A percentile compares a stretch with the other conserved stretches of the same genome.
phyloP scores from a whole-genome alignment of 2,888 invertebrate genomes.

The Lepidocyrtoides sp. region DNA sequence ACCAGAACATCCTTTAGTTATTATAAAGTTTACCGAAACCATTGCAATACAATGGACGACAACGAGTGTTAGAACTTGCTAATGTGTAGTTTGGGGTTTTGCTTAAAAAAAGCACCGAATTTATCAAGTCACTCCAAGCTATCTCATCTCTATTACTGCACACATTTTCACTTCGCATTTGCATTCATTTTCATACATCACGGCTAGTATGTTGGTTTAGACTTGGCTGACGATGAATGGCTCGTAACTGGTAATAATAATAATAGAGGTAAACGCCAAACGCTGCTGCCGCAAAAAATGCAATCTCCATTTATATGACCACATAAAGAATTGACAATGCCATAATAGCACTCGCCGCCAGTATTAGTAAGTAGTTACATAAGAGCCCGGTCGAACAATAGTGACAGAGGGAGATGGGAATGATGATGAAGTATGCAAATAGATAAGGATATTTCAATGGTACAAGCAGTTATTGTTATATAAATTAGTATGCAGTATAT shows the following conservation, averaged over 20 bases:
- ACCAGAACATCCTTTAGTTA: too few species aligned
- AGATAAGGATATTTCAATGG: neutral
- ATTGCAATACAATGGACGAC: too few species aligned
- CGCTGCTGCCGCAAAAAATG: conserved; percentile 2
- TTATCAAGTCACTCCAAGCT: conserved; percentile 13
- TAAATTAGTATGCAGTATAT: conserved; percentile 43
- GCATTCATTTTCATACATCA: neutral
- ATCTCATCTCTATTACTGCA: too few species aligned
- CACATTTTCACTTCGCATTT: too few species aligned
- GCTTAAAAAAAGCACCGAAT: conserved; percentile 16
- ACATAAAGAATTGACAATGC: conserved; percentile 72
- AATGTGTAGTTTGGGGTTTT: too few species aligned
- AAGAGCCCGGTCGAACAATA: neutral
- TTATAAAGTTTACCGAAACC: too few species aligned
- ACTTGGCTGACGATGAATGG: neutral
- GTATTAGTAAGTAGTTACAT: neutral
- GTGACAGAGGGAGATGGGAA: neutral
- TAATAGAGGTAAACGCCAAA: neutral
- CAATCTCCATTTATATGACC: conserved; percentile 71
- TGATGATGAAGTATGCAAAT: too few species aligned
- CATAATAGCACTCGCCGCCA: neutral
- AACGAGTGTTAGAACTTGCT: too few species aligned
- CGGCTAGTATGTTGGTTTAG: neutral
- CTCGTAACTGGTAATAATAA: neutral
- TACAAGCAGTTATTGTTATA: neutral